Evolutionary conservation across 2,888 invertebrate species (phyloP).

Genomic region (Sylvicola cinctus): DNA sequence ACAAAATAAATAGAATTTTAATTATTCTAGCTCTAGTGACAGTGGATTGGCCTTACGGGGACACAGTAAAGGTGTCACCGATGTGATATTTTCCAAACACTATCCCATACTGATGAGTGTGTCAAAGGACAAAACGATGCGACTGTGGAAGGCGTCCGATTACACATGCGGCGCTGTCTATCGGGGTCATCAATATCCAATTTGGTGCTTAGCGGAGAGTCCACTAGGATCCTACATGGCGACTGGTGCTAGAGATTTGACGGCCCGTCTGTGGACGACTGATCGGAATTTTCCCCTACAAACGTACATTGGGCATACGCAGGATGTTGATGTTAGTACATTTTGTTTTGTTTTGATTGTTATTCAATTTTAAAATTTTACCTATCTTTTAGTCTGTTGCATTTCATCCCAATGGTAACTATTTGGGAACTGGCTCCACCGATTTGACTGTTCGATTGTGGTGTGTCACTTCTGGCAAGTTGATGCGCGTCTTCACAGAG

Average conservation of each 20-base stretch:
- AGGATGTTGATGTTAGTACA: slow-evolving; percentile 61
- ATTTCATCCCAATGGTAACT: slow-evolving; percentile 83
- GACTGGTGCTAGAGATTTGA: slow-evolving; percentile 74
- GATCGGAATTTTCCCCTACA: slow-evolving; percentile 66
- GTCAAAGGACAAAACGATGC: slow-evolving; percentile 56
- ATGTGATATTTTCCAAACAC: slow-evolving; percentile 31
- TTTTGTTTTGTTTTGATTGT: slow-evolving; percentile 4
- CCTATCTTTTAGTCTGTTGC: slow-evolving; percentile 24
- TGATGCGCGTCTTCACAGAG: slow-evolving; percentile 60
- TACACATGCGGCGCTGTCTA: slow-evolving; percentile 48
- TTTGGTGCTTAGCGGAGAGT: slow-evolving; percentile 70
- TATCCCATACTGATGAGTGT: slow-evolving; percentile 43
- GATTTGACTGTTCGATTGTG: slow-evolving; percentile 77
- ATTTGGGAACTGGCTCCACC: slow-evolving; percentile 76
- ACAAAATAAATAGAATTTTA: not conserved
- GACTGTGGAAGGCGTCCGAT: slow-evolving; percentile 51
- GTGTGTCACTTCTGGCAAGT: slow-evolving; percentile 63
- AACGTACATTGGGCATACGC: slow-evolving; percentile 71
- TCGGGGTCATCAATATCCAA: slow-evolving; percentile 71
- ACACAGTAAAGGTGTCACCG: slow-evolving; percentile 50
- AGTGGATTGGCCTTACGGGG: slow-evolving; percentile 44
- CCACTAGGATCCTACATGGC: slow-evolving; percentile 58
- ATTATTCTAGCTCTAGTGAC: slow-evolving; percentile 25
- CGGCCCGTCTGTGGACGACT: slow-evolving; percentile 61
- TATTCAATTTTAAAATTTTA: slow-evolving; percentile 1